phyloP scores from a whole-genome alignment of 2,113 vertebrate species.

The Hippoglossus stenolepis region DNA sequence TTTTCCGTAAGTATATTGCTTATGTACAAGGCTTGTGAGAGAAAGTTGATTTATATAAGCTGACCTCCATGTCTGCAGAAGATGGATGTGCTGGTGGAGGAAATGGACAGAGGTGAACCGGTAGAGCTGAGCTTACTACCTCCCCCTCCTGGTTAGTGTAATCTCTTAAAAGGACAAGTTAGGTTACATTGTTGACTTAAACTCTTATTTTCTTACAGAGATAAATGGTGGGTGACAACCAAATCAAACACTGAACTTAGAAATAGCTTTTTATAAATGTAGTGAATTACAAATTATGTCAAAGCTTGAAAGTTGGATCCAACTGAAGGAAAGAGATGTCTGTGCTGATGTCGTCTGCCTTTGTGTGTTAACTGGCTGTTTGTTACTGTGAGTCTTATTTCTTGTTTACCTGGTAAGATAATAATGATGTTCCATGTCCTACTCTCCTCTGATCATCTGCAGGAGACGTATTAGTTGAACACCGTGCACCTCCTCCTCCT shows the following conservation, averaged over 20 bases:
- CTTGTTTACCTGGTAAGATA: not conserved
- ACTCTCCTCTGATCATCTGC: constrained; percentile 22
- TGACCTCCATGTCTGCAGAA: constrained; percentile 75
- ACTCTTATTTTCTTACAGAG: not conserved
- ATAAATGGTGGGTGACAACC: too few species aligned
- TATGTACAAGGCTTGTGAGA: not conserved
- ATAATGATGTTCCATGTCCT: not conserved
- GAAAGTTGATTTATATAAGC: not conserved
- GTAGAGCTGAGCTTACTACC: constrained; percentile 84
- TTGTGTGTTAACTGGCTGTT: not conserved
- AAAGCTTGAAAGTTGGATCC: too few species aligned
- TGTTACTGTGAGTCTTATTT: not conserved
- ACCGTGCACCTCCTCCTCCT: constrained; percentile 44
- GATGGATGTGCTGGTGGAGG: constrained; percentile 84
- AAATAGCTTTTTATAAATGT: too few species aligned
- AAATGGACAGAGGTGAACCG: constrained; percentile 79
- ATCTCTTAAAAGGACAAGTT: not conserved
- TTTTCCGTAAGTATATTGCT: not conserved
- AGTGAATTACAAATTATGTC: too few species aligned
- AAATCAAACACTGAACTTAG: too few species aligned
- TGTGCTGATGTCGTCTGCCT: not conserved
- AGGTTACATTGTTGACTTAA: not conserved
- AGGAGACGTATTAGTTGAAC: constrained; percentile 65
- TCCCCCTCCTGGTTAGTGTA: constrained; percentile 85
- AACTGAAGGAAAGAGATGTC: too few species aligned